These are phyloP conservation scores for Tiaroga cobitis DNA, from an alignment of 2,797 vertebrate species.

Conservation along the genomic window DNA sequence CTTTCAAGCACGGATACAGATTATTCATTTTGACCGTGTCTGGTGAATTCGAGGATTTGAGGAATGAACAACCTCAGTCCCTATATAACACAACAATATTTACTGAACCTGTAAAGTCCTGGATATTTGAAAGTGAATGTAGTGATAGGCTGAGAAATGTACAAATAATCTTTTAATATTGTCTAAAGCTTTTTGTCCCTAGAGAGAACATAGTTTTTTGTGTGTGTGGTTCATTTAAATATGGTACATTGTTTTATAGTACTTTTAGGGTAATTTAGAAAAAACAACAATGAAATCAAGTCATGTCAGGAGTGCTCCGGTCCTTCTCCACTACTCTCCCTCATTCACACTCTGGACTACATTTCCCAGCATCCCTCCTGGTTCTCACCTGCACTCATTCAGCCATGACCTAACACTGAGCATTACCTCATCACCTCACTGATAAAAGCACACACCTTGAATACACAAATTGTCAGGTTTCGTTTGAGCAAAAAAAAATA, in stretches of 20 bases:
- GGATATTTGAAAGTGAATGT: background rate
- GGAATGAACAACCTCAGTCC: background rate
- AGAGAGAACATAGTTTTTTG: background rate
- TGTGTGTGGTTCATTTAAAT: background rate
- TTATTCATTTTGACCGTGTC: conserved; percentile 11
- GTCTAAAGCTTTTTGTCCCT: background rate
- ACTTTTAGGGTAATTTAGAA: background rate
- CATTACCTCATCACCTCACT: too few relatives aligned
- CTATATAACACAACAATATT: background rate
- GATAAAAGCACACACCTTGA: too few relatives aligned
- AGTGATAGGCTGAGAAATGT: background rate
- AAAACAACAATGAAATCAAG: background rate
- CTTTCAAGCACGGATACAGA: conserved; percentile 13
- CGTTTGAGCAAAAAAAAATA: background rate
- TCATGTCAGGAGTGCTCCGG: background rate
- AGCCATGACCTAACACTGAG: background rate
- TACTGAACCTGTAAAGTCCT: background rate
- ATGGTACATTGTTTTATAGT: background rate
- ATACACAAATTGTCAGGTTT: background rate
- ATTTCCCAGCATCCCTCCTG: background rate
- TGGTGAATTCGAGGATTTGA: conserved; percentile 16
- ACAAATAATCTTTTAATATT: background rate
- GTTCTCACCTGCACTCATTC: background rate
- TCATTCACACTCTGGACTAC: background rate
- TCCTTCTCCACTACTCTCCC: too few relatives aligned